phyloP scores from a whole-genome alignment of 2,888 invertebrate genomes.

The Machimus atricapillus region DNA sequence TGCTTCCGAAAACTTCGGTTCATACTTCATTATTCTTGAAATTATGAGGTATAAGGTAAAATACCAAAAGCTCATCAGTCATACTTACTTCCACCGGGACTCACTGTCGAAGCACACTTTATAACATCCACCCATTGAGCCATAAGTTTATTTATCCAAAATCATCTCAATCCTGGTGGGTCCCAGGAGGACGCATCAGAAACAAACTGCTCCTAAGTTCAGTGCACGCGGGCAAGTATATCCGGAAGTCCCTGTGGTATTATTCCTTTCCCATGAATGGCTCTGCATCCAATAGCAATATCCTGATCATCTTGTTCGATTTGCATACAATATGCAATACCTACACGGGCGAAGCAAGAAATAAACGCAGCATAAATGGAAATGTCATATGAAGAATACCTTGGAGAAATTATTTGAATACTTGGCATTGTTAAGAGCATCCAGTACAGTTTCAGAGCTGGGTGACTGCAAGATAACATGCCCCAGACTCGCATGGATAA shows the following conservation, averaged over 20 bases:
- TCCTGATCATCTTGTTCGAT: slow-evolving; percentile 34
- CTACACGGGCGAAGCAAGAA: background rate
- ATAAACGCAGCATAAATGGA: slow-evolving; percentile 13
- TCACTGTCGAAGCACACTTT: background rate
- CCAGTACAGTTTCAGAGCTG: slow-evolving; percentile 6
- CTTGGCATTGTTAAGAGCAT: slow-evolving; percentile 34
- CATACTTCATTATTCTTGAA: background rate
- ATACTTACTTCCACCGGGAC: background rate
- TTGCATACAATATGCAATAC: slow-evolving; percentile 28
- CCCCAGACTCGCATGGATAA: slow-evolving; percentile 33
- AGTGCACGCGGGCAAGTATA: background rate
- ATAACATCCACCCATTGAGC: background rate
- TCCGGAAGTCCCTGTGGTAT: background rate
- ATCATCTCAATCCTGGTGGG: background rate
- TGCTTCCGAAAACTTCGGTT: background rate
- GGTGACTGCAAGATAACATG: slow-evolving; percentile 5
- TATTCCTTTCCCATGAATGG: slow-evolving; percentile 17
- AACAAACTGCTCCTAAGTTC: slow-evolving; percentile 10
- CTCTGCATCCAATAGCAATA: slow-evolving; percentile 2
- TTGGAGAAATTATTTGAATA: slow-evolving; percentile 29
- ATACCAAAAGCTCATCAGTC: background rate
- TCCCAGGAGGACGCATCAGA: background rate
- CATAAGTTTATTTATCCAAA: background rate
- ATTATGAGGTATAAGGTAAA: background rate
- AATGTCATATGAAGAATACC: slow-evolving; percentile 38